Base-by-base conservation (phyloP, 1,140 invertebrate genomes). In the Phenacoccus solenopsis region DNA sequence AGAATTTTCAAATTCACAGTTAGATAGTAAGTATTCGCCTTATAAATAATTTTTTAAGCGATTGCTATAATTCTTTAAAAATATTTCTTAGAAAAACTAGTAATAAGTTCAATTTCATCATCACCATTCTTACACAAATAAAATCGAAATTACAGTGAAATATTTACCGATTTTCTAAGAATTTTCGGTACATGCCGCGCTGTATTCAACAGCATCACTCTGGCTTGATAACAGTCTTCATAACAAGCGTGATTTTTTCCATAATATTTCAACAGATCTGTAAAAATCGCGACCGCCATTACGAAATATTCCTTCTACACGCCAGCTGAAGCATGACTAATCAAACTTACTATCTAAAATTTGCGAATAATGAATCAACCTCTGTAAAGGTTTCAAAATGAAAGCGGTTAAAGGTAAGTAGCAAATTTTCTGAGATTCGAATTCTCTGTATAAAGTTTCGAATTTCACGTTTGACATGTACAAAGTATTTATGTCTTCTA, bases 361-460 rank as follows among this genome's bases (percentile, higher is more conserved):
- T 70, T 86, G 82, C 76, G 88, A 86, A 79, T 95, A 95, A 79
- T 96, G 93, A 28, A 95, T 81, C 59, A 96, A 79, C 69, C 94
- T 83, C 80, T 96, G 93, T 57, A 94, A 82, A 35, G 95, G 94
- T 76, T 94, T 93, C 68, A 97, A 80, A 25, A 96, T 82, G 76
- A 97, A 90, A 27, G 88, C 86, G 16, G 89, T 90, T 35, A 97
- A 82, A 67, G 94, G 94, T 70, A 97, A 81, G 77, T 91, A 92
- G 76, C 90, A 92, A 56, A 93, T 84, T 80, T 89, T 89, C 76
- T 92, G 88, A 49, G 85, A 83, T 77, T 96, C 93, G 79, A 95
- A 93, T 57, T 93, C 90, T 38, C 87, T 82, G 76, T 91, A 93
- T 5, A 90, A 76, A 74, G 88, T 85, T 74, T 93, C 89, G 79